Conservation (phyloP, 2,888 invertebrate genomes). For the Trachelus troglodyta region DNA sequence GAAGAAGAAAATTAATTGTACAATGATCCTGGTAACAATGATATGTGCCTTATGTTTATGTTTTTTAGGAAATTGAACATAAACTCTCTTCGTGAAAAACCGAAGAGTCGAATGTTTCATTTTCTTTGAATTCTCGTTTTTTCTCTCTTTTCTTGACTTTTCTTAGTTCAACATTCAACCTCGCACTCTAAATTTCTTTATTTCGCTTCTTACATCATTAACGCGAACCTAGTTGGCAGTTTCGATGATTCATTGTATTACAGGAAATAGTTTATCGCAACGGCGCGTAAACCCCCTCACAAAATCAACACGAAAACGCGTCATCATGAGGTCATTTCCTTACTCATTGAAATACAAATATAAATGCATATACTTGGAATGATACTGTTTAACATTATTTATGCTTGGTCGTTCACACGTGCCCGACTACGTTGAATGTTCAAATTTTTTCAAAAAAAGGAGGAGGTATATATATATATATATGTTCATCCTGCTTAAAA, state of each 20-base stretch:
- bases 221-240: conserved; percentile 41
- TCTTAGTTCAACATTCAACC: background rate
- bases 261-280: conserved; percentile 38
- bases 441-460: background rate
- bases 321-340: background rate
- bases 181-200: background rate
- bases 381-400: conserved; percentile 37
- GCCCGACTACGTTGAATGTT: background rate
- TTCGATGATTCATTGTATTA: conserved; percentile 35
- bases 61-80: background rate
- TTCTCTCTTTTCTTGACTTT: conserved; percentile 1
- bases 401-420: background rate
- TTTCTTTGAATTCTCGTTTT: conserved; percentile 19
- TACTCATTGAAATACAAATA: conserved; percentile 35
- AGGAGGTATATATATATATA: background rate
- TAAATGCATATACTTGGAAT: conserved; percentile 60
- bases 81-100: conserved; percentile 15
- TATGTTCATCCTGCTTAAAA: background rate
- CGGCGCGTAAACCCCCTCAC: background rate
- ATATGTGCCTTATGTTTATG: background rate
- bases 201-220: background rate
- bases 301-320: background rate
- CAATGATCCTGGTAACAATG: background rate
- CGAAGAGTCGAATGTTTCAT: conserved; percentile 20
- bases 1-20: conserved; percentile 13